Evolutionary conservation across 2,888 invertebrate genomes (phyloP), one percentile per base, ranked within the genome.

Genomic region (Encarsia formosa): DNA sequence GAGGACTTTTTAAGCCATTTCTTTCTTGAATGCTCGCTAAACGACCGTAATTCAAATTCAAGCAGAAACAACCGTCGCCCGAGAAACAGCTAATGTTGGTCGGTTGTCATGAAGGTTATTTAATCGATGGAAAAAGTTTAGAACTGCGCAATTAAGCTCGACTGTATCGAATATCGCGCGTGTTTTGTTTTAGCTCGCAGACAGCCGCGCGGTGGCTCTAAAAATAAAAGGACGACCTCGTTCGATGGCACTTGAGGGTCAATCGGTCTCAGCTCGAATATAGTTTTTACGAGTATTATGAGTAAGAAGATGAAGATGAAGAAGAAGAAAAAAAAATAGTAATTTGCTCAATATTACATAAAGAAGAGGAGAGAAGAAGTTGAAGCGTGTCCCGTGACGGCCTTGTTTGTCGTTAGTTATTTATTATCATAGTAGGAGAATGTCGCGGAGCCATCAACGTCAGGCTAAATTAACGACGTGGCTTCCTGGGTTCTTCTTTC

Each of bases 381-480:
- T 11, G 26, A 29, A 22, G 42, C 37, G 22, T 31, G 35, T 19
- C 22, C 24, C 48, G 37, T 40, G 51, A 57, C 51, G 54, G 54
- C 49, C 57, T 57, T 57, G 57, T 62, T 59, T 59, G 62, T 62
- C 59, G 59, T 56, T 54, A 52, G 53, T 60, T 63, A 60, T 62
- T 57, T 63, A 65, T 63, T 57, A 57, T 58, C 57, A 51, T 61
- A 62, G 61, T 61, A 60, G 53, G 49, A 59, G 65, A 65, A 66
- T 66, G 63, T 66, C 65, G 58, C 51, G 59, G 52, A 65, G 63
- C 64, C 66, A 68, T 72, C 69, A 71, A 70, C 61, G 71, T 71
- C 70, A 63, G 65, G 65, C 55, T 60, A 63, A 68, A 72, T 72
- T 72, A 70, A 71, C 65, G 66, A 63, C 61, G 61, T 55, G 61